A percentile compares a stretch with the other conserved stretches of the same genome.
Conservation (phyloP, 2,113 vertebrate genomes). For the Paralichthys olivaceus region DNA sequence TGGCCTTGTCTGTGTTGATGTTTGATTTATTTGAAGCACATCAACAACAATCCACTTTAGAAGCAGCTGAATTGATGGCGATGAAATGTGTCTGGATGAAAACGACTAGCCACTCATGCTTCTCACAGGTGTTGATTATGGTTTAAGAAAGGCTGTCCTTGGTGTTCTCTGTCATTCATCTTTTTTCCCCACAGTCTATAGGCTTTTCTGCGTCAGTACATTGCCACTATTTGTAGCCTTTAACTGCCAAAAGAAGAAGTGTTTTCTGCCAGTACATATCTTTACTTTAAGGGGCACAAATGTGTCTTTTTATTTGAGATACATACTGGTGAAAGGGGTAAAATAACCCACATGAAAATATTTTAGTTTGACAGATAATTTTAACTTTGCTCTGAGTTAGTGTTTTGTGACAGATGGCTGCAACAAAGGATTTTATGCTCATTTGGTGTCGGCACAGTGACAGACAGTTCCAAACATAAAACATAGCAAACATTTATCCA, state of each 20-base stretch:
- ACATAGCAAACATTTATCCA: conserved; percentile 1
- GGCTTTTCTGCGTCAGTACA: conserved; percentile 4
- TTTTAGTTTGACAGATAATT: conserved; percentile 19
- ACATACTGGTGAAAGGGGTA: conserved; percentile 11
- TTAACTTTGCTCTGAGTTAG: conserved; percentile 20
- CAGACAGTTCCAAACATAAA: neutral
- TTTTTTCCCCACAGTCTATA: neutral
- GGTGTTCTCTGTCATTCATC: neutral
- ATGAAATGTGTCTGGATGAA: conserved; percentile 9
- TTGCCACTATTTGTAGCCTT: neutral
- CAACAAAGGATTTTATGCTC: neutral
- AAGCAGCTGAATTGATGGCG: conserved; percentile 13
- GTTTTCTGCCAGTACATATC: conserved; percentile 4
- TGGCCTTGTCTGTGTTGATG: conserved; percentile 15
- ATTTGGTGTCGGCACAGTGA: conserved; percentile 1
- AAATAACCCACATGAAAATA: conserved; percentile 24
- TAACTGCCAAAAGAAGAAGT: conserved; percentile 27
- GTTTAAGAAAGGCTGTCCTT: conserved; percentile 8
- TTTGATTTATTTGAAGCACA: conserved; percentile 39
- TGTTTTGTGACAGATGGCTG: conserved; percentile 13
- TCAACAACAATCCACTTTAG: conserved; percentile 24
- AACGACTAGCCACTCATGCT: neutral
- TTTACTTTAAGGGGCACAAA: conserved; percentile 1
- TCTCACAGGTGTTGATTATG: conserved; percentile 9
- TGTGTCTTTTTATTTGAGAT: neutral